Evolutionary conservation across 1,140 invertebrate genomes (phyloP).

Genomic region (Homarus americanus): DNA sequence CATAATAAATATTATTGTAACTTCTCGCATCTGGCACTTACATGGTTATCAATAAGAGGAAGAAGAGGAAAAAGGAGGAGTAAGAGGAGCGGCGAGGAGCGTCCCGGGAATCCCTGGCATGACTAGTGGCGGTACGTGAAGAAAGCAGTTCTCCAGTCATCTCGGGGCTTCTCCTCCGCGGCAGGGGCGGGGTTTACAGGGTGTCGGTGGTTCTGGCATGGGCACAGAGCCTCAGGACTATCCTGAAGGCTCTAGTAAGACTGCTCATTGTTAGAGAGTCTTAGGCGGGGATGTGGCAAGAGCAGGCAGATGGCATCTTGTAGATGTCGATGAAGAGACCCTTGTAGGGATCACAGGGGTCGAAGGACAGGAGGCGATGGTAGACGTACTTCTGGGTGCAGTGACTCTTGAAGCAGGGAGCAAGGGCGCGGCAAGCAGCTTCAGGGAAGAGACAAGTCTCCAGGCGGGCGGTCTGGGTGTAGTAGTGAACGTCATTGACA

Average conservation of each 20-base stretch:
- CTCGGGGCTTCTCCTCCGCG: conserved; percentile 54
- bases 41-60: conserved; percentile 14
- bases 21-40: conserved; percentile 54
- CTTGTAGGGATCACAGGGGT: conserved; percentile 76
- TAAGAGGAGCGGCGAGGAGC: conserved; percentile 37
- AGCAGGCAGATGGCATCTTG: conserved; percentile 76
- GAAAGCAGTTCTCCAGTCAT: conserved; percentile 68
- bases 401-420: conserved; percentile 76
- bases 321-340: conserved; percentile 76
- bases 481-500: conserved; percentile 74
- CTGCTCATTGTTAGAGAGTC: background rate
- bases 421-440: conserved; percentile 71
- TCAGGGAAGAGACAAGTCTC: conserved; percentile 65
- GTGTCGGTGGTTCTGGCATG: conserved; percentile 51
- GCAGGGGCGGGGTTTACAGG: conserved; percentile 4
- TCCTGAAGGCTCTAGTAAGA: background rate
- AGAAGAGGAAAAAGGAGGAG: background rate
- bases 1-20: conserved; percentile 45
- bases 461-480: conserved; percentile 59
- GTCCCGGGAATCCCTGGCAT: conserved; percentile 60
- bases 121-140: conserved; percentile 45
- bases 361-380: conserved; percentile 76
- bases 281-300: conserved; percentile 75
- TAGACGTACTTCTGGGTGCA: conserved; percentile 76
- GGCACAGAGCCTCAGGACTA: conserved; percentile 25